Base-by-base conservation (phyloP, 2,888 invertebrate species). In the Dinocampus coccinellae region DNA sequence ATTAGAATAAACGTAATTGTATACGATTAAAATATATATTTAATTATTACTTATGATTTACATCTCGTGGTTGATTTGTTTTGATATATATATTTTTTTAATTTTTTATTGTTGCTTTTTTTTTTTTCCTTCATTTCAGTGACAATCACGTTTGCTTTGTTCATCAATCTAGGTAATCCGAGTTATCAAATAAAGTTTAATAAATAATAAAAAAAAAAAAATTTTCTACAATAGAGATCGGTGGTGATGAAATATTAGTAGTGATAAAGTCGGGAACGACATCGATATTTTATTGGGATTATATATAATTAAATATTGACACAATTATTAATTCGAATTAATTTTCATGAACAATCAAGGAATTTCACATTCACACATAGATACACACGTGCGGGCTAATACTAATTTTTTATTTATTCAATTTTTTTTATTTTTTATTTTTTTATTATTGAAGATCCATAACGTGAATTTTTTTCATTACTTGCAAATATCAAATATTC, bases 291-390 rank as follows among this genome's bases (percentile, higher is more conserved):
- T n/a, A 47, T 39, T 66, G 66, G 73, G 70, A 61, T 58, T 73
- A 70, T 62, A 74, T 71, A 73, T 62, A 67, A 70, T 55, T 64
- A 69, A 61, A 22, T 24, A 62, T 53, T 73, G 68, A 64, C 66
- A 62, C 36, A 39, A 69, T 63, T 74, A 76, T 72, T 74, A 72
- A 55, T 75, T 64, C 77, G 67, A 74, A 73, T 61, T 75, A 76
- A 78, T 71, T 76, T 76, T 16, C 47, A 74, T 72, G 76, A 80
- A 79, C 76, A 76, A 72, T 75, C 78, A 76, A 75, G 77, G 77
- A 78, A 47, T 80, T 73, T 64, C 47, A 73, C 82, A 81, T 24
- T 79, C 81, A 79, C 76, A 74, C 82, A 66, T 16, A 7, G n/a
- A 47, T 16, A 47, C 47, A 78, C 73, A 74, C 74, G 76, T 75